These are phyloP conservation scores for Sarcophaga variegata DNA, from an alignment of 2,888 invertebrate genomes.

Conservation along the genomic window DNA sequence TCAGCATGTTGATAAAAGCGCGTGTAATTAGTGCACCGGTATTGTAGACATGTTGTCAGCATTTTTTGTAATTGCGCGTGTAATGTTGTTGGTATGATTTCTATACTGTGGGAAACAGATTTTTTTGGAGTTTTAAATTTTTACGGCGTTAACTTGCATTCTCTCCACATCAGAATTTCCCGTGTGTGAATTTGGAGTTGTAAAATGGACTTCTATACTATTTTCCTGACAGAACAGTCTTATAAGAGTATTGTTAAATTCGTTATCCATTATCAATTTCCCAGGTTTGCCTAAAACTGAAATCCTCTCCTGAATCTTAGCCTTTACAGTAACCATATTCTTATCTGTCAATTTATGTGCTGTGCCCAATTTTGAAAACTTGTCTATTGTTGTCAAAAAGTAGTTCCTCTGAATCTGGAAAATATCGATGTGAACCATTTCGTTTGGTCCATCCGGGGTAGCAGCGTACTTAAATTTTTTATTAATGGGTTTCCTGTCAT, in stretches of 20 bases:
- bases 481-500: conserved; percentile 47
- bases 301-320: conserved; percentile 52
- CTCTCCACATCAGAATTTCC: conserved; percentile 46
- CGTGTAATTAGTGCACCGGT: no score
- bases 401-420: conserved; percentile 52
- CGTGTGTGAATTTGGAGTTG: conserved; percentile 34
- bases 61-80: no score
- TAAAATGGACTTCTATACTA: not conserved
- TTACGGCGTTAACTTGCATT: not conserved
- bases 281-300: conserved; percentile 46
- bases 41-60: no score
- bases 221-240: conserved; percentile 55
- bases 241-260: conserved; percentile 61
- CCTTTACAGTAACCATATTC: conserved; percentile 57
- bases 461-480: not conserved
- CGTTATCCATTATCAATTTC: conserved; percentile 36
- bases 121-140: no score
- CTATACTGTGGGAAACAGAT: no score
- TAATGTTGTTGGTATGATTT: no score
- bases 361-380: conserved; percentile 59
- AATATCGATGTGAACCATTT: conserved; percentile 59
- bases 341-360: conserved; percentile 55
- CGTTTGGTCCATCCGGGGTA: conserved; percentile 54
- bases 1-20: no score
- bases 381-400: conserved; percentile 62